A percentile compares a stretch with the other conserved stretches of the same genome.
Conservation (phyloP, 2,888 invertebrate genomes). For the Odontomyia ornata region DNA sequence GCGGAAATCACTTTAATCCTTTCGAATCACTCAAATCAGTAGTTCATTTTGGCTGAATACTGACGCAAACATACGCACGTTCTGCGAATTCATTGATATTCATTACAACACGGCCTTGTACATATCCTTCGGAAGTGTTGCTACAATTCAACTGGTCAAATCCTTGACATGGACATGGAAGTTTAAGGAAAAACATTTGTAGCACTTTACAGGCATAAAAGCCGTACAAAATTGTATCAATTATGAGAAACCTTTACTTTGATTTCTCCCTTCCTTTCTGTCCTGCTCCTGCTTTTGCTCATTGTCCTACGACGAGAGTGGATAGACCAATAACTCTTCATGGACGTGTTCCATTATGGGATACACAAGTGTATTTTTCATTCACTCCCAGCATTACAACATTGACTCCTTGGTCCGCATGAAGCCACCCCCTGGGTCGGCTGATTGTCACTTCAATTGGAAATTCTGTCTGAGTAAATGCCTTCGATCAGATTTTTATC, state of each 20-base stretch:
- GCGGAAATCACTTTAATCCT: too few relatives aligned
- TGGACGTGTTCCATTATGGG: background rate
- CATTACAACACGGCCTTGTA: too few relatives aligned
- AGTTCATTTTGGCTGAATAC: too few relatives aligned
- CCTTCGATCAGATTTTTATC: conserved; percentile 44
- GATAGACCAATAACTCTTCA: background rate
- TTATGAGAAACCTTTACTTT: background rate
- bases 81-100: too few relatives aligned
- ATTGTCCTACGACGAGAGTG: background rate
- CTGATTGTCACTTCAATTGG: conserved; percentile 17
- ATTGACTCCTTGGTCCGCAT: background rate
- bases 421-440: background rate
- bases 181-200: too few relatives aligned
- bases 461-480: conserved; percentile 41
- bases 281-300: background rate
- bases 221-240: background rate
- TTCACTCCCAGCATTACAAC: too few relatives aligned
- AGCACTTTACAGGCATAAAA: too few relatives aligned
- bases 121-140: too few relatives aligned
- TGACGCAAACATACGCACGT: too few relatives aligned
- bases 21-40: too few relatives aligned
- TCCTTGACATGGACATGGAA: too few relatives aligned
- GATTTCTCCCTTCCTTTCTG: background rate
- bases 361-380: background rate
- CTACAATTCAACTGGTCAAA: too few relatives aligned